Evolutionary conservation across 92 coral and sea anemone genomes (phyloP), one percentile per base, ranked within the genome.

Genomic region (Epizoanthus stellaris): DNA sequence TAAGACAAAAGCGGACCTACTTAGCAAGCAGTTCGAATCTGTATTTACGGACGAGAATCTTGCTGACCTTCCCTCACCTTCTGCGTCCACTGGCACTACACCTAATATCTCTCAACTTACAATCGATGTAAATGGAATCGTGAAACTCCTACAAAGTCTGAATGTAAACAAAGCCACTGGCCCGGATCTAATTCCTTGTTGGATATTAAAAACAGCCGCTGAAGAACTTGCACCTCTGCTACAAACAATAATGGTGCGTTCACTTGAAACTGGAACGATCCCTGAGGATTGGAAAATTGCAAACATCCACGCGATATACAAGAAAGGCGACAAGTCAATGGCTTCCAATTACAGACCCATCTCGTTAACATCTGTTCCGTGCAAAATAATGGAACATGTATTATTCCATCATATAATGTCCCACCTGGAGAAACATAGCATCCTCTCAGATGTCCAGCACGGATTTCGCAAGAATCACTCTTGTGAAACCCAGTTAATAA

Each of bases 161-260:
- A 36, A 76, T 45, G 69, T 76, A 11, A 76, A 65, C 15, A 85
- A 76, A 65, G 82, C 77, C 76, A 11, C 68, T 76, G 66, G 83
- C 52, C 77, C 84, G 58, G 88, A 85, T 77, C 75, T 58, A 39
- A 76, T 85, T 81, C 88, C 79, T 61, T 63, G 82, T 21, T 59
- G 82, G 82, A 0, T 85, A 6, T 23, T 23, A 23, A 23, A 23
- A 23, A 23, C 25, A 23, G 25, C 25, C 25, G 25, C 25, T 23
- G 25, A 23, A 23, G 25, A 23, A 23, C 15, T 75, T 66, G 70
- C 70, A 65, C 21, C 21, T 19, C 25, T 65, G 10, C 25, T 23
- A 23, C 25, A 23, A 23, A 23, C 25, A 23, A 23, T 23, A 23
- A 23, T 23, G 25, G 25, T 23, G 25, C 25, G 25, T 23, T 23